Evolutionary conservation across 2,113 vertebrate genomes (phyloP).

Genomic region (Ptychochromis oligacanthus): DNA sequence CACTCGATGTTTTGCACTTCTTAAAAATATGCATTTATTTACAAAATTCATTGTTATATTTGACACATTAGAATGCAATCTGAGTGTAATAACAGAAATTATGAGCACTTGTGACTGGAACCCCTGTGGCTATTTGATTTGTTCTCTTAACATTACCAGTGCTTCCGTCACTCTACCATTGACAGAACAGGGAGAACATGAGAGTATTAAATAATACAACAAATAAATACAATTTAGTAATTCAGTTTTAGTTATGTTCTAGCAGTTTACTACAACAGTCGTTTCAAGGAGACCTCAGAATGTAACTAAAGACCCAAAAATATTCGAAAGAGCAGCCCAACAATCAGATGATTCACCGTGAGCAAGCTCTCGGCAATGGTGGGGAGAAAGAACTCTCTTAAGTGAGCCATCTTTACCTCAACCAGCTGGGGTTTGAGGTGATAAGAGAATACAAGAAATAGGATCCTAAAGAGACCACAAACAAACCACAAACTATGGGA

Average conservation of each 20-base stretch:
- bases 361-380: accelerated
- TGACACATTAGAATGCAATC: not conserved
- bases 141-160: not conserved
- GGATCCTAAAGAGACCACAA: not conserved
- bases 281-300: not conserved
- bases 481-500: not conserved
- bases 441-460: not conserved
- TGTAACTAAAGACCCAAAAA: not conserved
- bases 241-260: not conserved
- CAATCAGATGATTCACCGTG: not conserved
- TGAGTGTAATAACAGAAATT: not conserved
- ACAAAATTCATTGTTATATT: accelerated
- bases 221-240: not conserved
- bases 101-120: not conserved
- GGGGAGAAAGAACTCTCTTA: not conserved
- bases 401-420: not conserved
- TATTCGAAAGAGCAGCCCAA: too few species aligned
- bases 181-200: not conserved
- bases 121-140: not conserved
- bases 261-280: not conserved
- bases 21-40: too few species aligned
- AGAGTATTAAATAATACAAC: not conserved
- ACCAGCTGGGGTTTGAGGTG: not conserved
- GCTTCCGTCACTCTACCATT: not conserved
- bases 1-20: not conserved